phyloP scores from a whole-genome alignment of 2,888 invertebrate genomes.

The Oxystoma pomonae region DNA sequence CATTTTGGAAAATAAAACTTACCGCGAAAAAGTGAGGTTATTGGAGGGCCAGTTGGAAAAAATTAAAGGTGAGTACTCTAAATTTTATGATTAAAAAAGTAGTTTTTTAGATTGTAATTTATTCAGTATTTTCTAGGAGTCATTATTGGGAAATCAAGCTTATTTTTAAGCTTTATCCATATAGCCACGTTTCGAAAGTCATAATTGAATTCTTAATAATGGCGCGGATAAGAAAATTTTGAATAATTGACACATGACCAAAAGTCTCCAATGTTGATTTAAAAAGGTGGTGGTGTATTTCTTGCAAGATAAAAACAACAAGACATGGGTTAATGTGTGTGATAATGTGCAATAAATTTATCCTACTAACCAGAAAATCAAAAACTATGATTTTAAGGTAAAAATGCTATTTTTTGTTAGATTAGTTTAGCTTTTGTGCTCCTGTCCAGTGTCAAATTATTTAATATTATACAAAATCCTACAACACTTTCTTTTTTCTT shows the following conservation, averaged over 20 bases:
- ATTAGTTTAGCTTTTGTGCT: neutral
- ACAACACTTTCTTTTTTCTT: constrained; percentile 6
- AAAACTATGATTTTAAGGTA: too few species aligned
- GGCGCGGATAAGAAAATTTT: too few species aligned
- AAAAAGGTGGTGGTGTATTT: neutral
- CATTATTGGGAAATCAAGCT: too few species aligned
- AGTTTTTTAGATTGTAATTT: too few species aligned
- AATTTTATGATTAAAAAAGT: too few species aligned
- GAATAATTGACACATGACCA: too few species aligned
- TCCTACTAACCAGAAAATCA: too few species aligned
- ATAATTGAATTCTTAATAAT: too few species aligned
- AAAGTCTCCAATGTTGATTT: neutral
- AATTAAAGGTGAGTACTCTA: constrained; percentile 67
- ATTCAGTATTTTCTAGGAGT: too few species aligned
- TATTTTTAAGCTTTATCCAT: too few species aligned
- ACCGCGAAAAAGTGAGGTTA: constrained; percentile 70
- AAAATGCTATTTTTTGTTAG: too few species aligned
- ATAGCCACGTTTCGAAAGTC: too few species aligned
- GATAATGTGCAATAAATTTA: neutral
- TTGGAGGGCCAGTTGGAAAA: constrained; percentile 79
- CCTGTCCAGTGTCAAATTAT: constrained; percentile 1
- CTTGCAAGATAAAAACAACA: neutral
- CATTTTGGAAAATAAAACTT: constrained; percentile 75
- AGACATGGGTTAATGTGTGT: neutral
- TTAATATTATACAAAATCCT: constrained; percentile 1